Percentiles rank a stretch among this genome's conserved stretches.
These are phyloP conservation scores for Brenthis daphne DNA, from an alignment of 2,888 invertebrate species.

Conservation along the genomic window DNA sequence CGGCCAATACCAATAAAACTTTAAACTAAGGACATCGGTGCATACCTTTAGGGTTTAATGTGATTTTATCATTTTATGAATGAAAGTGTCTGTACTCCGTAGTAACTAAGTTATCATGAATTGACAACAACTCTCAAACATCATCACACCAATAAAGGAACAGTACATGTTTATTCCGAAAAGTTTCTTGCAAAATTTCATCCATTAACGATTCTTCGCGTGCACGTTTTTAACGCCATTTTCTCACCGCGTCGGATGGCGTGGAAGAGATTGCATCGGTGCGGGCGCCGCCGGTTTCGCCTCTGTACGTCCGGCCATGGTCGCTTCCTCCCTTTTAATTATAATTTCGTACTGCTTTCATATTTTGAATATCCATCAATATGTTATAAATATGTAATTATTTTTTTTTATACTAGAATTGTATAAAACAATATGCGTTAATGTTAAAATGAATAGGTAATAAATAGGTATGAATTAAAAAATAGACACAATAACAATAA, in stretches of 20 bases:
- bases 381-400: constrained; percentile 5
- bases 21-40: constrained; percentile 57
- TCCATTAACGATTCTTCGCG: constrained; percentile 62
- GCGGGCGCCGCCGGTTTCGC: constrained; percentile 64
- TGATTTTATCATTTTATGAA: constrained; percentile 64
- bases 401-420: neutral
- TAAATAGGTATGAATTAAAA: too few species aligned
- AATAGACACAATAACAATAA: too few species aligned
- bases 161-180: constrained; percentile 10
- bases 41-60: constrained; percentile 55
- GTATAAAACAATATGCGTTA: too few species aligned
- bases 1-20: constrained; percentile 74
- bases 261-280: constrained; percentile 68
- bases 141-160: neutral
- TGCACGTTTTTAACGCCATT: constrained; percentile 61
- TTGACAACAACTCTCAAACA: neutral
- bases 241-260: constrained; percentile 61
- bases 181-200: constrained; percentile 54
- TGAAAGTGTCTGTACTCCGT: constrained; percentile 43
- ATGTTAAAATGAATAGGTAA: too few species aligned
- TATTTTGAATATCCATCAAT: constrained; percentile 41
- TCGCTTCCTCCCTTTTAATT: constrained; percentile 76
- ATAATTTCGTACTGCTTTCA: constrained; percentile 66
- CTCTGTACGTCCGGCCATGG: constrained; percentile 65
- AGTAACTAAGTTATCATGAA: constrained; percentile 20